Evolutionary conservation across 2,797 vertebrate genomes (phyloP).

Genomic region (Chelmon rostratus): DNA sequence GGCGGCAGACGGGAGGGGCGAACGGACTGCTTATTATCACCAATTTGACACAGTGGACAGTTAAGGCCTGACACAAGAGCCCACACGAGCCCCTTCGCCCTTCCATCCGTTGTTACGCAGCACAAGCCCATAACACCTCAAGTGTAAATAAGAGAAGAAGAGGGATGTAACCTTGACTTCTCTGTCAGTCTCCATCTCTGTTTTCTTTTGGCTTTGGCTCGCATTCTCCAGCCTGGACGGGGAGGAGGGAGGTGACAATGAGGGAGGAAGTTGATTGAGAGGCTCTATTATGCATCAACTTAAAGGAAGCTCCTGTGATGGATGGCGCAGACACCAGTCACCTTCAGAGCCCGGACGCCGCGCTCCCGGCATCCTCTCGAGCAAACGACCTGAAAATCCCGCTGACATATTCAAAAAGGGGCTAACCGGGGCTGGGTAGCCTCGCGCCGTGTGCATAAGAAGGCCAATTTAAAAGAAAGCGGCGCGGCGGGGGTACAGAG

Average conservation of each 20-base stretch:
- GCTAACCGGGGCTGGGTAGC: conserved; percentile 65
- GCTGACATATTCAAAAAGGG: conserved; percentile 95
- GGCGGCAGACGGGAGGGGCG: conserved; percentile 23
- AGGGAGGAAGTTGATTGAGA: conserved; percentile 98
- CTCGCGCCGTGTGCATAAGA: conserved; percentile 62
- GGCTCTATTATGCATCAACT: conserved; percentile 99
- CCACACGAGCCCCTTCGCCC: conserved; percentile 53
- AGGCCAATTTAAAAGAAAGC: conserved; percentile 71
- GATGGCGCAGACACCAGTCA: conserved; percentile 96
- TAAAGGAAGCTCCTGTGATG: conserved; percentile 98
- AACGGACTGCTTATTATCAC: conserved; percentile 87
- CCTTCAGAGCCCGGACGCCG: conserved; percentile 92
- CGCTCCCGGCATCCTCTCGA: conserved; percentile 93
- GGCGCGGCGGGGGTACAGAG: conserved; percentile 47
- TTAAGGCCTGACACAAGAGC: conserved; percentile 69
- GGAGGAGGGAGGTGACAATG: conserved; percentile 89
- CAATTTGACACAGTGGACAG: conserved; percentile 89
- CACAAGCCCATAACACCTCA: conserved; percentile 81
- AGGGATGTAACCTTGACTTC: conserved; percentile 95
- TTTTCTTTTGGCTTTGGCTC: conserved; percentile 76
- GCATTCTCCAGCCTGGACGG: conserved; percentile 63
- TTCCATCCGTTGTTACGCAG: conserved; percentile 70
- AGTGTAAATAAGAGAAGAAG: conserved; percentile 94
- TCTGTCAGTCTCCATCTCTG: conserved; percentile 69
- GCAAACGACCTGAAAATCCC: conserved; percentile 99